Evolutionary conservation across 53 echinoderm and acorn worm genomes (phyloP).

Genomic region (Temnopleurus reevesii): DNA sequence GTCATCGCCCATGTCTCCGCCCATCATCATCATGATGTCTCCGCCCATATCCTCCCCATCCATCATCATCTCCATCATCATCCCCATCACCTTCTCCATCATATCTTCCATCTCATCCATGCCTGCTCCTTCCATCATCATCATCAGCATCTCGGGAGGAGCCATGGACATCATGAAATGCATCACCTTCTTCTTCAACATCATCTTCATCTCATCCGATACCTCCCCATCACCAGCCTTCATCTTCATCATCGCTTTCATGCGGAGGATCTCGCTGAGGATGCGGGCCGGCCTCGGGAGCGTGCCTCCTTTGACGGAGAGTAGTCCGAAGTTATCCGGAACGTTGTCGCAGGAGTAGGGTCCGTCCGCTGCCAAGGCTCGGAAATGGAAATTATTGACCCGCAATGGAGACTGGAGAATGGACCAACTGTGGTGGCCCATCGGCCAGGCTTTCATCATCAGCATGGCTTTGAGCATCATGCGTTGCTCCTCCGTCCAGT

Average conservation of each 20-base stretch:
- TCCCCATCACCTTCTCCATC: background rate
- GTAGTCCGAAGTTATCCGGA: conserved; percentile 11
- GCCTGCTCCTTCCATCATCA: background rate
- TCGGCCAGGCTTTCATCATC: background rate
- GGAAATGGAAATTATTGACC: conserved; percentile 32
- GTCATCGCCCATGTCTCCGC: background rate
- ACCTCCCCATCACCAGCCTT: background rate
- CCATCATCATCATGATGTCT: conserved; percentile 17
- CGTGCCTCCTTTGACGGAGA: conserved; percentile 14
- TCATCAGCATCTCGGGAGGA: conserved; percentile 24
- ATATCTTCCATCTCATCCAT: conserved; percentile 34
- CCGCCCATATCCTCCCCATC: background rate
- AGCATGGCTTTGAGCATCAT: background rate
- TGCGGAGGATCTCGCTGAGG: background rate
- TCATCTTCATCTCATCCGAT: conserved; percentile 13
- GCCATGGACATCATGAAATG: conserved; percentile 25
- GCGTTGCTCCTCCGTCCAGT: background rate
- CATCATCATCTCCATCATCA: conserved; percentile 7
- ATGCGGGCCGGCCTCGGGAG: background rate
- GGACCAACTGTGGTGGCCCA: conserved; percentile 39
- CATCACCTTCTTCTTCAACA: background rate
- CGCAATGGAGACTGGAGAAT: conserved; percentile 36
- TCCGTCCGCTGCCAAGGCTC: background rate
- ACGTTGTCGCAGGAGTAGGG: conserved; percentile 51
- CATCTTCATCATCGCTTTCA: conserved; percentile 25